Conservation (phyloP, 1,140 invertebrate species). For the Trichonephila clavipes region DNA sequence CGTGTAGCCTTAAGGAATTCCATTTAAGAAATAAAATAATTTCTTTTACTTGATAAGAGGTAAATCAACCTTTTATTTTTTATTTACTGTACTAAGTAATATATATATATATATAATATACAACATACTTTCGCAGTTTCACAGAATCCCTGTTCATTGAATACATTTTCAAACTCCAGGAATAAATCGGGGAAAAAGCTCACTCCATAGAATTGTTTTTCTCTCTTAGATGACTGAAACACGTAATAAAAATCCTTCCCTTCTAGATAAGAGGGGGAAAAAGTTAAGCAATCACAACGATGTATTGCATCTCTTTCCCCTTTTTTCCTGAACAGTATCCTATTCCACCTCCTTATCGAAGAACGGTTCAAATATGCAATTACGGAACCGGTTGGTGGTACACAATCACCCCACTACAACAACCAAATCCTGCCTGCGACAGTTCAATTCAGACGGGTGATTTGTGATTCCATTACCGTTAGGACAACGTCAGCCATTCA, state of each 20-base stretch:
- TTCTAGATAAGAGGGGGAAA: not conserved
- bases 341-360: not conserved
- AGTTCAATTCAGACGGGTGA: constrained; percentile 65
- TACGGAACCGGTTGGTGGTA: not conserved
- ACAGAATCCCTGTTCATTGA: no score
- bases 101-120: no score
- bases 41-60: no score
- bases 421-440: constrained; percentile 28
- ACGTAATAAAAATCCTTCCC: not conserved
- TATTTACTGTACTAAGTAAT: no score
- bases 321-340: not conserved
- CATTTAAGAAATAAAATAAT: no score
- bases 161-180: not conserved
- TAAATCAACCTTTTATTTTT: no score
- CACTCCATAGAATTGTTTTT: no score
- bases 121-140: no score
- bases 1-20: no score
- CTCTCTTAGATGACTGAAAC: not conserved
- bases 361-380: constrained; percentile 32
- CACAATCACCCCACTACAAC: not conserved
- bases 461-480: constrained; percentile 71
- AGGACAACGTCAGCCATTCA: constrained; percentile 47
- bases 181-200: no score
- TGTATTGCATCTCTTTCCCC: not conserved
- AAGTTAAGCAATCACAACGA: not conserved